Percentiles rank a stretch among this genome's conserved stretches.
phyloP scores from a whole-genome alignment of 2,113 vertebrate species.

The Halichoeres trimaculatus region DNA sequence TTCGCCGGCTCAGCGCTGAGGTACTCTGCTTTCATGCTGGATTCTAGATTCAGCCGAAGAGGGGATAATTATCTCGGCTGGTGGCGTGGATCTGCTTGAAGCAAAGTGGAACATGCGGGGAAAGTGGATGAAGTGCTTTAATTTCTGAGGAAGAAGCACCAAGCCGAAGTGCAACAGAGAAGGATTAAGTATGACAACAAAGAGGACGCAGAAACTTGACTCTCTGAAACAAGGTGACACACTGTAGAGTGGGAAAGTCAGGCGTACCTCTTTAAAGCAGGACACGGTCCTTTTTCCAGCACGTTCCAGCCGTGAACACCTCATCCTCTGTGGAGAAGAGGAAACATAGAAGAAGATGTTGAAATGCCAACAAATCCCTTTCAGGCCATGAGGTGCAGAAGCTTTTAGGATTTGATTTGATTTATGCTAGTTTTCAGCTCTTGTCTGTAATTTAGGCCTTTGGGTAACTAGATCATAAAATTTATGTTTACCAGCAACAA shows the following conservation, averaged over 20 bases:
- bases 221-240: neutral
- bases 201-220: neutral
- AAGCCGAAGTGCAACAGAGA: neutral
- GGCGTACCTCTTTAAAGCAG: neutral
- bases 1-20: neutral
- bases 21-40: slow-evolving; percentile 19
- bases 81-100: slow-evolving; percentile 34
- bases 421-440: no score
- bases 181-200: neutral
- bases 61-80: slow-evolving; percentile 42
- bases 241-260: neutral
- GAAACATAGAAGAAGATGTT: no score
- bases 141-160: slow-evolving; percentile 18
- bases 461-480: no score
- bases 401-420: no score
- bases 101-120: slow-evolving; percentile 17
- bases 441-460: no score
- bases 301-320: neutral
- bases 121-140: slow-evolving; percentile 14
- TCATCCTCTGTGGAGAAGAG: neutral
- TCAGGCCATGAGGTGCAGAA: no score
- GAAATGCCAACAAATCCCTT: no score
- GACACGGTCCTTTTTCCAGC: neutral
- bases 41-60: slow-evolving; percentile 28
- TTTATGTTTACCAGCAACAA: no score